Evolutionary conservation across 2,113 vertebrate genomes (phyloP), one percentile per base, ranked within the genome.

Genomic region (Halcyon malimbica): DNA sequence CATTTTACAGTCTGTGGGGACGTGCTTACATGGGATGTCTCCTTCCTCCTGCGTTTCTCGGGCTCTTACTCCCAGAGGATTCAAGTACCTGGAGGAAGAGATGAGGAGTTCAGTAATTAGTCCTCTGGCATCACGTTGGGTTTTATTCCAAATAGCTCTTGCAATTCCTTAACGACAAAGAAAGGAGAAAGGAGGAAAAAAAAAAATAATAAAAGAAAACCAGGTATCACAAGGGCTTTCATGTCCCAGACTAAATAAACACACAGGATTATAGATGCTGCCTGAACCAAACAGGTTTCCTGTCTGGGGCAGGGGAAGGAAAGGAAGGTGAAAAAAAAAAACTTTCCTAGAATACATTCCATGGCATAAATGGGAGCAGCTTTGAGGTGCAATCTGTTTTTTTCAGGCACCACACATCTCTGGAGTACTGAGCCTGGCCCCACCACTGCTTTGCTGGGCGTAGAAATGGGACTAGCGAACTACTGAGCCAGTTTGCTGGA

Each of bases 391-490:
- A 44, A 28, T 33, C 64, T 62, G 87, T 28, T 6, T 16, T 83
- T 78, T 83, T 15, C 41, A 13, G 44, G 54, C 83, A 41, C 9
- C 2, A 2, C 50, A 1, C 77, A 21, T 20, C 86, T 3, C 67
- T 16, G 7, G 76, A 29, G 56, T 8, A 16, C 3, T 0, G 29
- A 59, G 18, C 2, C 31, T 19, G 62, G 67, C 33, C 76, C 28
- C 33, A 2, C 5, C 2, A 0, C 53, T 20, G 0, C 48, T 46
- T 35, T n/a, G 31, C 76, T 7, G 44, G 59, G 67, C 39, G 6
- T 11, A 26, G 14, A 33, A 63, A 4, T 4, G n/a, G 53, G 35
- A 4, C 16, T 8, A 12, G 31, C 0, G 2, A 44, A 5, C 3
- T 33, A 0, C 44, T 1, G 31, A 78, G 92, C 60, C 65, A 16